These are phyloP conservation scores for Crematogaster levior DNA, from an alignment of 2,888 invertebrate species.

Conservation along the genomic window DNA sequence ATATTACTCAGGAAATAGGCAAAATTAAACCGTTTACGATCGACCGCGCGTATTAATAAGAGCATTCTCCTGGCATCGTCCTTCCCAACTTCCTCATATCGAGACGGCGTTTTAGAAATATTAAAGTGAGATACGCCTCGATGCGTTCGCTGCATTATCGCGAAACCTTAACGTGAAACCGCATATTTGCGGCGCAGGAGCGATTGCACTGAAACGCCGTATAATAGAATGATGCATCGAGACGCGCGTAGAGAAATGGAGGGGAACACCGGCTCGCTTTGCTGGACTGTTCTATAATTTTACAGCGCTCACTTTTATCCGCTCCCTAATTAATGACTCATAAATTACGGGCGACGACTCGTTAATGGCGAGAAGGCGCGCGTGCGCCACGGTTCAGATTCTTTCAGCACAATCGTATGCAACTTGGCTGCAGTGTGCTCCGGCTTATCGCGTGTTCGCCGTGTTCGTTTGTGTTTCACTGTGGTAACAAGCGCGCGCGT, in stretches of 20 bases:
- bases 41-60: constrained; percentile 41
- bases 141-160: constrained; percentile 65
- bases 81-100: neutral
- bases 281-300: constrained; percentile 80
- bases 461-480: constrained; percentile 13
- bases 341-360: constrained; percentile 83
- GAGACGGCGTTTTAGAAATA: constrained; percentile 21
- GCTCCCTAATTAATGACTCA: constrained; percentile 83
- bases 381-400: constrained; percentile 31
- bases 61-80: constrained; percentile 14
- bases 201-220: constrained; percentile 63
- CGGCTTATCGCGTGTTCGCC: constrained; percentile 8
- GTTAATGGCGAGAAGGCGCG: constrained; percentile 75
- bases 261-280: constrained; percentile 52
- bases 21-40: constrained; percentile 36
- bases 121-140: constrained; percentile 32
- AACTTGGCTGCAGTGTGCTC: neutral
- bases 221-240: constrained; percentile 44
- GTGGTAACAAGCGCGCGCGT: constrained; percentile 59
- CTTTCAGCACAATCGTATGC: constrained; percentile 44
- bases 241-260: constrained; percentile 10
- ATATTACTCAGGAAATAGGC: constrained; percentile 42
- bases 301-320: constrained; percentile 80
- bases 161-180: constrained; percentile 67
- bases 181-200: constrained; percentile 53